Percentiles rank a stretch among this genome's conserved stretches.
Conservation (phyloP, 2,888 invertebrate genomes). For the Allygus modestus region DNA sequence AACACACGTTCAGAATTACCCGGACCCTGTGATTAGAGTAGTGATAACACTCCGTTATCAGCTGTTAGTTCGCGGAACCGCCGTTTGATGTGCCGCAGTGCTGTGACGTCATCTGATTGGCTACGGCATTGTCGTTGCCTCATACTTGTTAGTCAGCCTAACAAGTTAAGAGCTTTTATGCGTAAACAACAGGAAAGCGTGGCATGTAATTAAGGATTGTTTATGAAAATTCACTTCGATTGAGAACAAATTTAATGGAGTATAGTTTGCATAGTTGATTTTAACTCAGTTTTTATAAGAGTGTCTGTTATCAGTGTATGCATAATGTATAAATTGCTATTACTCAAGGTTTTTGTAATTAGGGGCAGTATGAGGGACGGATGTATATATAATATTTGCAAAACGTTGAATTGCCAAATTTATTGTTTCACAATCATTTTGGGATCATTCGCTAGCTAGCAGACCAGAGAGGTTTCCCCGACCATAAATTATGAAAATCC, state of each 20-base stretch:
- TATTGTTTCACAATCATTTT: too few species aligned
- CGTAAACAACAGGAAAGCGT: not conserved
- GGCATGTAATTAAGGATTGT: not conserved
- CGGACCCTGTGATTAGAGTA: not conserved
- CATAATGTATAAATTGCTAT: too few species aligned
- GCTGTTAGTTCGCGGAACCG: conserved; percentile 10
- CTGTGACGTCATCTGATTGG: conserved; percentile 4
- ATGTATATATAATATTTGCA: too few species aligned
- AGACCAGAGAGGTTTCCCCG: too few species aligned
- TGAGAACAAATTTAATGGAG: not conserved
- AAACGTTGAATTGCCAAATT: too few species aligned
- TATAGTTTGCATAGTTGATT: too few species aligned
- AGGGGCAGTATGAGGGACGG: too few species aligned
- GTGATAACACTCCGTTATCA: conserved; percentile 1
- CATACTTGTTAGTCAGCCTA: not conserved
- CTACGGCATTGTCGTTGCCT: conserved; percentile 7
- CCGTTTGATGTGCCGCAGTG: conserved; percentile 9
- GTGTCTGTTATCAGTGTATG: too few species aligned
- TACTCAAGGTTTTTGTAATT: too few species aligned
- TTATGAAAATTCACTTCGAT: not conserved
- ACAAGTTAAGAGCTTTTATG: not conserved
- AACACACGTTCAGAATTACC: not conserved
- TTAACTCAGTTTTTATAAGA: too few species aligned
- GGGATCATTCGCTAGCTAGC: too few species aligned
- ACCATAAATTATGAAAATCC: too few species aligned